phyloP scores from a whole-genome alignment of 2,113 vertebrate species.

The Lichenostomus cassidix region DNA sequence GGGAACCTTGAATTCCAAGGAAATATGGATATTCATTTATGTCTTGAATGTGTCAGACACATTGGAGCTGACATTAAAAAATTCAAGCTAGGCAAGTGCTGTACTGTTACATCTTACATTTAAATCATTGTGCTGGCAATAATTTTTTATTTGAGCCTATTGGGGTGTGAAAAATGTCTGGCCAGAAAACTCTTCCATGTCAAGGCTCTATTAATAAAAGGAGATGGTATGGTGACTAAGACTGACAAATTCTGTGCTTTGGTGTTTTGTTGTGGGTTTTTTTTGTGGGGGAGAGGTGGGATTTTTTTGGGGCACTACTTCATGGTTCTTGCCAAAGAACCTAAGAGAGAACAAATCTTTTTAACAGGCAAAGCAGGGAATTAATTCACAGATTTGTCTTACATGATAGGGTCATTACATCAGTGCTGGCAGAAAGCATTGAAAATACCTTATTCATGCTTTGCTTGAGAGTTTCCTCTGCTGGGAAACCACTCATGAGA shows the following conservation, averaged over 20 bases:
- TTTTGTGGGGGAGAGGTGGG: background rate
- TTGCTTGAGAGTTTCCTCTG: background rate
- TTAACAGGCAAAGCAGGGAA: background rate
- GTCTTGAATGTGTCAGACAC: conserved; percentile 50
- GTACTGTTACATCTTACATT: conserved; percentile 58
- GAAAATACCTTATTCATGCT: background rate
- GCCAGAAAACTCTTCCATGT: conserved; percentile 39
- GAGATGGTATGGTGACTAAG: background rate
- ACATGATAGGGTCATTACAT: background rate
- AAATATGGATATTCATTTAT: conserved; percentile 61
- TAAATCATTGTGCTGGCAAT: conserved; percentile 58
- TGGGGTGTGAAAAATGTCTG: conserved; percentile 65
- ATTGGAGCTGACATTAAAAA: conserved; percentile 47
- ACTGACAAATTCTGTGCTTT: background rate
- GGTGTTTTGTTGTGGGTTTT: background rate
- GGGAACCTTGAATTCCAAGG: conserved; percentile 31
- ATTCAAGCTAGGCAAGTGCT: conserved; percentile 51
- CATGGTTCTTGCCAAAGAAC: background rate
- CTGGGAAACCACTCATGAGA: background rate
- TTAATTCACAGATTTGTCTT: conserved; percentile 8
- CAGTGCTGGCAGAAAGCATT: background rate
- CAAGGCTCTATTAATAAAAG: conserved; percentile 52
- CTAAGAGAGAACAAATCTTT: background rate
- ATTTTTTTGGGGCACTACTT: background rate
- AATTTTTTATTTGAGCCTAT: conserved; percentile 58